Base-by-base conservation (phyloP, 2,113 vertebrate species). In the Hemibagrus wyckioides region DNA sequence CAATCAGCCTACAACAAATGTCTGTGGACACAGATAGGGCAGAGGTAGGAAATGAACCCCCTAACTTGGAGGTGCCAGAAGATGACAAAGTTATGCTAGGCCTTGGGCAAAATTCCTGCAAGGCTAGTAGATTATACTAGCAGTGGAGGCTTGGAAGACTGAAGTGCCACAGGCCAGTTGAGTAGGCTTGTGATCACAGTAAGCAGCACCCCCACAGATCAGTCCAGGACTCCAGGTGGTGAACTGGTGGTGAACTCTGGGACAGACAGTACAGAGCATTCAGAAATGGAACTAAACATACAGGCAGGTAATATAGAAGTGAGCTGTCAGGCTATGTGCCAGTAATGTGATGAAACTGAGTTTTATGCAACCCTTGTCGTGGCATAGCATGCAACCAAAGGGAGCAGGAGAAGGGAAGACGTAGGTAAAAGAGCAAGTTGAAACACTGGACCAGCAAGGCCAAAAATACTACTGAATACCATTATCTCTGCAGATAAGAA, bases 321-420 rank as follows among this genome's bases (percentile, higher is more conserved):
- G 54, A 57, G 30, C 52, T 80, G 52, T 80, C 77, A 56, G 30
- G 33, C 52, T 80, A 56, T 80, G n/a, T 80, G 77, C 50, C 77
- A 80, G n/a, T 80, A 54, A 80, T 80, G 77, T 54, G 30, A 36
- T 56, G 52, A 80, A 56, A 36, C 50, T 56, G 75, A 79, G n/a
- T 79, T 52, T 52, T 79, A 79, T 79, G n/a, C 30, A 79, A 30
- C 33, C 30, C 10, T 80, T 80, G 50, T 7, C 9, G 50, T 80
- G 48, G n/a, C 6, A 80, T 56, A 50, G 50, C 77, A 36, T 36
- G 30, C 50, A 80, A 80, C 50, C 77, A 80, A 33, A 56, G 52
- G 19, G 10, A 80, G 17, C 8, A 7, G 11, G 19, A 4, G 52
- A 80, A 56, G 23, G 9, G 8, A 56, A 23, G 30, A 21, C 48